Base-by-base conservation (phyloP, 2,113 vertebrate genomes). In the Platycercus adscitus region DNA sequence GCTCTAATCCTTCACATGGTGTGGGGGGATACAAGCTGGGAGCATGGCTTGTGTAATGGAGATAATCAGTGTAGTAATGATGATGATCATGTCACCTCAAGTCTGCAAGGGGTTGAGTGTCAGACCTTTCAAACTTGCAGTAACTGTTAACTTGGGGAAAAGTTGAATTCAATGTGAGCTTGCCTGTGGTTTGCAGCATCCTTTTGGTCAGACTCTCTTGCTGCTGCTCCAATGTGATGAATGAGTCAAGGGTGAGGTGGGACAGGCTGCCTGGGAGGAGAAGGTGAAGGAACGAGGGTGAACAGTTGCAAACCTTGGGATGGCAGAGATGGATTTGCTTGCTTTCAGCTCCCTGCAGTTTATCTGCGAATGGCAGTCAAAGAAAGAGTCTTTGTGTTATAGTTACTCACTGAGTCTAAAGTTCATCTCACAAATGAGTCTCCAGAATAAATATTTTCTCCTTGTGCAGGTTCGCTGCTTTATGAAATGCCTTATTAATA, bases 221-320 rank as follows among this genome's bases (percentile, higher is more conserved):
- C 14, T 24, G 20, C 46, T 21, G 52, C 43, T 71, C 33, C 52
- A 11, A 9, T 25, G 55, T 4, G 2, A 18, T 16, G 47, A 10
- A 7, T 0, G 5, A 47, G 17, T 17, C 7, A 2, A 35, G 35
- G 16, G 14, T 33, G 60, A 78, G 43, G 13, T 8, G 9, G 66
- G 37, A 41, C 11, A 11, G 25, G 23, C n/a, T 35, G 16, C 29
- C 37, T 16, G 50, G 50, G 55, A 61, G 70, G 63, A 37, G 50
- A 7, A 64, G 44, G 17, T 0, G 1, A 17, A 75, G 65, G 52
- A 64, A 29, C 0, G 9, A 16, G 2, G 26, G 63, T 1, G 7
- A 50, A 4, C 14, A 8, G 28, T 11, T 85, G 46, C 21, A 24
- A 10, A 35, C 64, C 37, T 81, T 47, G 63, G 75, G 47, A 25